Evolutionary conservation across 2,113 vertebrate species (phyloP), one percentile per base, ranked within the genome.

Genomic region (Grallaria varia): DNA sequence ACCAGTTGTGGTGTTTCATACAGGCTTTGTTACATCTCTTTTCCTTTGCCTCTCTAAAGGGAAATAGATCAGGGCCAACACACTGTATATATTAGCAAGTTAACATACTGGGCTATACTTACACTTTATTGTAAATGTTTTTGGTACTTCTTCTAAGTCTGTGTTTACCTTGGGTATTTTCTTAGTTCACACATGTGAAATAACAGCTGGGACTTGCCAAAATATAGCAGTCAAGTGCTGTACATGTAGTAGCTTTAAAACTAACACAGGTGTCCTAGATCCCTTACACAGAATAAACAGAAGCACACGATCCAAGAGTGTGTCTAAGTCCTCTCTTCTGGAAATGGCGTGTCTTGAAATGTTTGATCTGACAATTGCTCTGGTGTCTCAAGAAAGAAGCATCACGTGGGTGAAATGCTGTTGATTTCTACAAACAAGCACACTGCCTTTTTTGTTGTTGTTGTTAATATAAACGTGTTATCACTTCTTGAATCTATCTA

Each of bases 231-330:
- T 95, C 92, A 72, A 92, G 96, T 95, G 87, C 87, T 89, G 97
- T 93, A 67, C 84, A 83, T 91, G 93, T 91, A 92, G 95, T 93
- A 96, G 96, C 94, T 90, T 97, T 95, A 96, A 97, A 97, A 96
- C 97, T 97, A 97, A 97, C 97, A 97, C 96, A 97, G 97, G 98
- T 98, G 97, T 96, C 94, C 74, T 75, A 78, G 89, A 95, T 86
- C 68, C 91, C 92, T 94, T 88, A 81, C 28, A 0, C 90, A 96
- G 97, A 84, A 87, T 97, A 98, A 97, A 97, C 66, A 95, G 96
- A 94, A 97, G 96, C 94, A 93, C 89, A 97, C 84, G 96, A 96
- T 96, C 93, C 93, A 76, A 89, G 82, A 95, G 95, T 73, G 95
- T 71, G 80, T 79, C 81, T 55, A 90, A 92, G 47, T 50, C 79